Base-by-base conservation (phyloP, 2,888 invertebrate species). In the Sceliomorpha sp. region DNA sequence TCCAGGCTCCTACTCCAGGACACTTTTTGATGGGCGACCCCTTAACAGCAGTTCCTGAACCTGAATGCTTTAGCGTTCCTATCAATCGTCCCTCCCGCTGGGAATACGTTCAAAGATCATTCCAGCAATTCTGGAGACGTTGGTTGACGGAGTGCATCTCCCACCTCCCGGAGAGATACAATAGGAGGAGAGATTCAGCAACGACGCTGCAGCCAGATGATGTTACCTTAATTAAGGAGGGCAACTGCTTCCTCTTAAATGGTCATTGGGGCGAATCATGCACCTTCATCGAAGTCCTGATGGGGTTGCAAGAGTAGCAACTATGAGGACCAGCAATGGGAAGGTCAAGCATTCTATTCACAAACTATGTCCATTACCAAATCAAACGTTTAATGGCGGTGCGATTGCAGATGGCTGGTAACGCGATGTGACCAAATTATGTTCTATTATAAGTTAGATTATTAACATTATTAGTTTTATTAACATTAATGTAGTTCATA, bases 1-100 rank as follows among this genome's bases (percentile, higher is more conserved):
- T n/a, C n/a, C n/a, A n/a, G n/a, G n/a, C n/a, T n/a, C n/a, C n/a
- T 0, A 83, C 82, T 0, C 84, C 84, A 8, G 81, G 73, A 2
- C 83, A 85, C 69, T 82, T 84, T 59, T 56, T 86, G 1, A 56
- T 84, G 5, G 81, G 79, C 8, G 51, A 50, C 24, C 80, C 0
- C n/a, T 47, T 78, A 0, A 56, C 31, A 6, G 27, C 34, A 1
- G 40, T 78, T 0, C 74, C 77, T 1, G 73, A 77, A 9, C 63
- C 64, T 2, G 37, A 72, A 13, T 10, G 76, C 2, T 14, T 50
- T 1, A 72, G 78, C 13, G 40, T 69, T 12, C 27, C 44, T 2
- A 27, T 42, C 0, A 75, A 74, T 50, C 74, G 73, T 10, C 51
- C 77, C 1, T 14, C 45, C 8, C 70, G 74, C 1, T 83, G 39